phyloP scores from a whole-genome alignment of 2,888 invertebrate species.

The Cryptus armator region DNA sequence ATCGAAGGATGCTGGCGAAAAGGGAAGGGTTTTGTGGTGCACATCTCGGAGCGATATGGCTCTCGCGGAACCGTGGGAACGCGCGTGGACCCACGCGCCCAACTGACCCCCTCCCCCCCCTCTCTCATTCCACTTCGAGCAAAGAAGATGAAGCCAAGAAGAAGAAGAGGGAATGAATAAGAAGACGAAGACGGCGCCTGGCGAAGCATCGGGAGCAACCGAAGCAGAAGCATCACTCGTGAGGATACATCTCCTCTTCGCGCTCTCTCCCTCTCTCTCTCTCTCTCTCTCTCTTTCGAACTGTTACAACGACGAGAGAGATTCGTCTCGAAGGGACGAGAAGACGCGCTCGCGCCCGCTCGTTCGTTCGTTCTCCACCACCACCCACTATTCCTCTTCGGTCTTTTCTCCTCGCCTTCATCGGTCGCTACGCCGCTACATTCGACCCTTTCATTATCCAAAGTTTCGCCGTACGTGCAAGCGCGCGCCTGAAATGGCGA shows the following conservation, averaged over 20 bases:
- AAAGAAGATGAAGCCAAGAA: neutral
- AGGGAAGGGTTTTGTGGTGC: conserved; percentile 66
- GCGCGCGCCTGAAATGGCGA: conserved; percentile 64
- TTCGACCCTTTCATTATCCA: conserved; percentile 74
- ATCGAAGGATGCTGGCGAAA: conserved; percentile 71
- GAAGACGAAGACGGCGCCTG: conserved; percentile 52
- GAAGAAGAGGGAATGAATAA: neutral
- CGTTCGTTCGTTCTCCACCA: conserved; percentile 37
- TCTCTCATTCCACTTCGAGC: conserved; percentile 36
- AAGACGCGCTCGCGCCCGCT: conserved; percentile 16
- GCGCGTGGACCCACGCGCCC: conserved; percentile 84
- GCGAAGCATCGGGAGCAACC: conserved; percentile 62
- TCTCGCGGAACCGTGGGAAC: conserved; percentile 84
- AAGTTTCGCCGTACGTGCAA: conserved; percentile 75
- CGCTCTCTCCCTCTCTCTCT: conserved; percentile 28
- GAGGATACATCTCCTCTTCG: conserved; percentile 8
- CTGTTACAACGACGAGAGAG: conserved; percentile 43
- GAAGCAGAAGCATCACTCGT: conserved; percentile 63
- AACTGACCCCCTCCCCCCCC: conserved; percentile 79
- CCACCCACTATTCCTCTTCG: conserved; percentile 41
- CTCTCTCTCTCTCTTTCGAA: conserved; percentile 44
- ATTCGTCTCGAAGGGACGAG: conserved; percentile 34
- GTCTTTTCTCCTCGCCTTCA: conserved; percentile 36
- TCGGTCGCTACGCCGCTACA: conserved; percentile 61
- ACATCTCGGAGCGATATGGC: conserved; percentile 81